Evolutionary conservation across 2,888 invertebrate species (phyloP).

Genomic region (Cheilosia vulpina): DNA sequence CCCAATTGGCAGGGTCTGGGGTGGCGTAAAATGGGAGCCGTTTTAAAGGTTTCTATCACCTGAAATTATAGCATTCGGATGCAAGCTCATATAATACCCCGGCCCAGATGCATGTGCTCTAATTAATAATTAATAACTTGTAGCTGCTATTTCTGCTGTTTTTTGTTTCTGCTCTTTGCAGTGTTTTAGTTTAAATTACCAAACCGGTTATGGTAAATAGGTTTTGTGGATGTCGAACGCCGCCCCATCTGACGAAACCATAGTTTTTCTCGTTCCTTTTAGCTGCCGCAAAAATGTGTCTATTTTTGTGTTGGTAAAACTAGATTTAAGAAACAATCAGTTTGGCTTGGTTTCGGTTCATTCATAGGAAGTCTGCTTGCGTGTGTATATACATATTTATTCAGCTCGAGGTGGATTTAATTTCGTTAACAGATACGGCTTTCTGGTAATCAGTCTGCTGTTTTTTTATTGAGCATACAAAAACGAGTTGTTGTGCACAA

Average conservation of each 20-base stretch:
- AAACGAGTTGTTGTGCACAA: neutral
- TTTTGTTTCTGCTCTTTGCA: constrained; percentile 19
- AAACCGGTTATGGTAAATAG: constrained; percentile 65
- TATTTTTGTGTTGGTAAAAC: constrained; percentile 26
- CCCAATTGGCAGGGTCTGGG: constrained; percentile 8
- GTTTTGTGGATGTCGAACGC: constrained; percentile 38
- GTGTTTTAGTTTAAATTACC: constrained; percentile 55
- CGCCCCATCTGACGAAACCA: constrained; percentile 64
- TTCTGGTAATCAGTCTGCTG: constrained; percentile 29
- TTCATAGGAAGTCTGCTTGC: constrained; percentile 46
- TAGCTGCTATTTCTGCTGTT: constrained; percentile 31
- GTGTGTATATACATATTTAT: constrained; percentile 2
- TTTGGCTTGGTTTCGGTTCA: constrained; percentile 51
- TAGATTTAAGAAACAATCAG: constrained; percentile 57
- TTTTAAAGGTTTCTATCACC: constrained; percentile 44
- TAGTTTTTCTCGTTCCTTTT: constrained; percentile 20
- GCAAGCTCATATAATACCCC: constrained; percentile 8
- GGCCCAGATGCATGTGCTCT: constrained; percentile 21
- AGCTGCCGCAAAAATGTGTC: constrained; percentile 20
- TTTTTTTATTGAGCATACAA: constrained; percentile 13
- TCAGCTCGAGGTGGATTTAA: neutral
- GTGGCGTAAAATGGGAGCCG: constrained; percentile 39
- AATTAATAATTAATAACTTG: constrained; percentile 53
- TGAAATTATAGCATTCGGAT: constrained; percentile 25
- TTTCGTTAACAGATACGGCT: constrained; percentile 3